Evolutionary conservation across 1,140 invertebrate genomes (phyloP).

Genomic region (Druon quercuslanigerum): DNA sequence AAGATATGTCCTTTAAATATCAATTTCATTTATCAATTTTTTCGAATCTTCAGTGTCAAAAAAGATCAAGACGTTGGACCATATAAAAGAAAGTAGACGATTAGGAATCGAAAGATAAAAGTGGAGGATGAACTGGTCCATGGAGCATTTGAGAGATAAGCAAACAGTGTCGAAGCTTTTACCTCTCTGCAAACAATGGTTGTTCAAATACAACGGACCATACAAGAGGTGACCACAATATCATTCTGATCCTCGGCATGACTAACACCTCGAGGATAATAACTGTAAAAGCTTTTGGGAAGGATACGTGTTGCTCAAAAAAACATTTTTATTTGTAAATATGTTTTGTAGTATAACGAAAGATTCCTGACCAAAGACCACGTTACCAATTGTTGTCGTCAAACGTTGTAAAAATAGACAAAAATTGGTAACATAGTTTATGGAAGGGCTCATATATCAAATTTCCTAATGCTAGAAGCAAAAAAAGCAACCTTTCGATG

Average conservation of each 20-base stretch:
- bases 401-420: background rate
- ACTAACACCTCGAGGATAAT: slow-evolving; percentile 35
- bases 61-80: too few species aligned
- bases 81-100: slow-evolving; percentile 11
- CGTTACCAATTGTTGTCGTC: background rate
- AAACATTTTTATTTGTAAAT: background rate
- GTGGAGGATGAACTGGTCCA: slow-evolving; percentile 5
- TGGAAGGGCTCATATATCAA: too few species aligned
- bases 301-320: slow-evolving; percentile 7
- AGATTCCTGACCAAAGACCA: background rate
- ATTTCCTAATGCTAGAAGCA: too few species aligned
- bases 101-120: slow-evolving; percentile 13
- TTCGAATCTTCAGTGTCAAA: too few species aligned
- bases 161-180: slow-evolving; percentile 22
- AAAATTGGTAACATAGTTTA: too few species aligned
- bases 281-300: slow-evolving; percentile 41
- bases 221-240: slow-evolving; percentile 31
- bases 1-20: too few species aligned
- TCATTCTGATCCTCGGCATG: background rate
- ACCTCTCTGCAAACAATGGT: slow-evolving; percentile 20
- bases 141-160: slow-evolving; percentile 24
- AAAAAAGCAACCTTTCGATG: background rate
- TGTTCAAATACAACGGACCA: background rate
- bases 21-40: too few species aligned
- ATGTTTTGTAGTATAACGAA: background rate